Evolutionary conservation across 2,113 vertebrate genomes (phyloP), one percentile per base, ranked within the genome.

Genomic region (Acanthisitta chloris): DNA sequence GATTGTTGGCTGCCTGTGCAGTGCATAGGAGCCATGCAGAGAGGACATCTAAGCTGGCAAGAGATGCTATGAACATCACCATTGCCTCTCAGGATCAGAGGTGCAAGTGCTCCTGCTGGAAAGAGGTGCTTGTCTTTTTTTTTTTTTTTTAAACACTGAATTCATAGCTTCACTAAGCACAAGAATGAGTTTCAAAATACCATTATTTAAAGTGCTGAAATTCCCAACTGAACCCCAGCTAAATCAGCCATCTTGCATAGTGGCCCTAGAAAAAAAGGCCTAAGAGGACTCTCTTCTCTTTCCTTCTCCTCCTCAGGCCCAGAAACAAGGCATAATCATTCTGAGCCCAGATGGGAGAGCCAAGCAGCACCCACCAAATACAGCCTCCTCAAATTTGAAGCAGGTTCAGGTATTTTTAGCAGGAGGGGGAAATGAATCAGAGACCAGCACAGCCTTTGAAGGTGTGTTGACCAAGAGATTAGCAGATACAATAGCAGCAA

Each of bases 41-140:
- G 33, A 74, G 12, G 33, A 45, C 33, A 72, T 7, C 34, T 61
- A 38, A 81, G 10, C 14, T 70, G 33, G 3, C 19, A 57, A 73
- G 49, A 95, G 65, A n/a, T 38, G 14, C 8, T 20, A 1, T 17
- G 3, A 69, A 83, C 45, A 29, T 34, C 31, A 14, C 28, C 91
- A 15, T 15, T 45, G 31, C 17, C 11, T 70, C 55, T 66, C 36
- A 18, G 26, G 16, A 70, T n/a, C 28, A 70, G 34, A 73, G 10
- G 25, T 61, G n/a, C 17, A 73, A 11, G 65, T 29, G 38, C 3
- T 29, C 42, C 12, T 66, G 6, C 31, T 62, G 57, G 31, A 87
- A 81, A 51, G 48, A 43, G 9, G 4, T 42, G 6, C 0, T 1
- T 34, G 9, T 66, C 7, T 73, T 45, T 42, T 45, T 34, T 0